phyloP scores from a whole-genome alignment of 30 jellyfish, hydroid and myxozoan genomes.

The Aurelia aurita complex sp. Pacific region DNA sequence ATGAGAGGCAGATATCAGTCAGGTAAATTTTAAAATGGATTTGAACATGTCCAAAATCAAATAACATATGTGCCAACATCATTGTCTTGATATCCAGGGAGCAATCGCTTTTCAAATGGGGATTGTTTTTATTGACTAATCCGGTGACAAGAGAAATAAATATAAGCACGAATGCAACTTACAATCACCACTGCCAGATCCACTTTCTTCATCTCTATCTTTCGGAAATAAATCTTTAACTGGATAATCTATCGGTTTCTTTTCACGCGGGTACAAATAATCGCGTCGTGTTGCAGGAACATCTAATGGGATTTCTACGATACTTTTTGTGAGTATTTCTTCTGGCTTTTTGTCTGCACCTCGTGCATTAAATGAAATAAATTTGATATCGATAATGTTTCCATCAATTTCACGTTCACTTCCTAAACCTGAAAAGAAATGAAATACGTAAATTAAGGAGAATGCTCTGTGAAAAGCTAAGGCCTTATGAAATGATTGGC shows the following conservation, averaged over 20 bases:
- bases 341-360: neutral
- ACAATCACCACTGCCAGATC: constrained; percentile 48
- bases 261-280: constrained; percentile 13
- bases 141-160: no score
- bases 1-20: no score
- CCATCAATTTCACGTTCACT: constrained; percentile 21
- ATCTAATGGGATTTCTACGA: constrained; percentile 3
- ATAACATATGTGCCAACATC: no score
- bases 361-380: constrained; percentile 36
- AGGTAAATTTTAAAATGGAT: no score
- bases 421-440: neutral
- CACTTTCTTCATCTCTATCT: constrained; percentile 58
- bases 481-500: no score
- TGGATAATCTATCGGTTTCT: constrained; percentile 53
- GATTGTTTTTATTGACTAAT: no score
- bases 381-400: constrained; percentile 28
- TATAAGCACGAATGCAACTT: no score
- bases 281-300: constrained; percentile 20
- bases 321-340: neutral
- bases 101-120: no score
- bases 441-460: neutral
- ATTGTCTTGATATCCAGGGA: no score
- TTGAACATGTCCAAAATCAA: no score
- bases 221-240: constrained; percentile 46
- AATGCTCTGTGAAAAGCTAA: no score